These are phyloP conservation scores for Esox niger DNA, from an alignment of 2,113 vertebrate species.

Conservation along the genomic window DNA sequence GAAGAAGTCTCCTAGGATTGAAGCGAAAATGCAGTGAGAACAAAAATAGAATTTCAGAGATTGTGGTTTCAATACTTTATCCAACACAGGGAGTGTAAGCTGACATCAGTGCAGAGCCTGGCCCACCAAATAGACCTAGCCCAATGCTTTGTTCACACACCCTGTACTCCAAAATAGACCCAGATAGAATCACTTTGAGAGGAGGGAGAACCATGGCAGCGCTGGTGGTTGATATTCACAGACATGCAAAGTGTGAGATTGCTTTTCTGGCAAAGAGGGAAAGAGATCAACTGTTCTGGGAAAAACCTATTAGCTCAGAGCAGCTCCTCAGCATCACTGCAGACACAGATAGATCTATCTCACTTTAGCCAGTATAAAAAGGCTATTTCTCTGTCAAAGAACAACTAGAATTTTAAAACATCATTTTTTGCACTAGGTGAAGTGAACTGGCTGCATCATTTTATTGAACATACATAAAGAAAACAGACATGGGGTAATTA, in stretches of 20 bases:
- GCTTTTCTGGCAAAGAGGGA: conserved; percentile 41
- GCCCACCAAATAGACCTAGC: background rate
- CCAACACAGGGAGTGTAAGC: background rate
- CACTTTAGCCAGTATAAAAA: conserved; percentile 47
- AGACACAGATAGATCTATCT: conserved; percentile 40
- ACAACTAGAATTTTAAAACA: conserved; percentile 24
- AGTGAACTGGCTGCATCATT: too few relatives aligned
- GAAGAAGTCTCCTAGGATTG: conserved; percentile 1
- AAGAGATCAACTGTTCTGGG: conserved; percentile 26
- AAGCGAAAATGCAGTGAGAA: too few relatives aligned
- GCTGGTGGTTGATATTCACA: conserved; percentile 40
- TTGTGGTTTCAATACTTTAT: background rate
- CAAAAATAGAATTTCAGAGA: background rate
- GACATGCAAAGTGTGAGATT: conserved; percentile 39
- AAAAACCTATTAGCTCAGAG: conserved; percentile 23
- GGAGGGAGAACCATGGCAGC: background rate
- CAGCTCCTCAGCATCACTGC: conserved; percentile 18
- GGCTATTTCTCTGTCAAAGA: conserved; percentile 32
- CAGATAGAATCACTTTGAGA: conserved; percentile 12
- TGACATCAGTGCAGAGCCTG: background rate
- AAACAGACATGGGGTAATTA: too few relatives aligned
- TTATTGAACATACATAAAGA: too few relatives aligned
- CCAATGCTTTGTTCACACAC: background rate
- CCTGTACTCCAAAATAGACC: background rate
- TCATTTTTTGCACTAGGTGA: background rate